These are phyloP conservation scores for Plutomurus gul DNA, from an alignment of 1,140 invertebrate genomes.

Conservation along the genomic window DNA sequence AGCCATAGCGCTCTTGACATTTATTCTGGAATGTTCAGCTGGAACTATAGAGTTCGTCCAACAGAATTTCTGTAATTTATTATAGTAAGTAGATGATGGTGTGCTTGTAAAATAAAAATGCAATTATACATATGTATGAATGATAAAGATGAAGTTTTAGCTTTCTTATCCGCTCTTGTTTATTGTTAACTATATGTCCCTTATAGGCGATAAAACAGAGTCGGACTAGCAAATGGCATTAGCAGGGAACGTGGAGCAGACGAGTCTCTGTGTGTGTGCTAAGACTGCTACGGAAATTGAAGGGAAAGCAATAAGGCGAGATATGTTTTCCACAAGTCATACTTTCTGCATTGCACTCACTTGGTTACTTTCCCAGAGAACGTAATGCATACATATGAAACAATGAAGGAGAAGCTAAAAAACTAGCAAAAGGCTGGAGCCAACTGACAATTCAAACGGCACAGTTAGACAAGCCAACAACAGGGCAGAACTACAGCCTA, in stretches of 20 bases:
- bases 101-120: neutral
- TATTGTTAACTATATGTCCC: neutral
- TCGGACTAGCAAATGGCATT: neutral
- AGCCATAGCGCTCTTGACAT: too few relatives aligned
- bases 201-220: neutral
- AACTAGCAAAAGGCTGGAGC: too few relatives aligned
- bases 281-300: neutral
- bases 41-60: too few relatives aligned
- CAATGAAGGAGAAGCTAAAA: too few relatives aligned
- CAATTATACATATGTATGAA: neutral
- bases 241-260: neutral
- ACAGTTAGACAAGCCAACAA: neutral
- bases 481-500: neutral
- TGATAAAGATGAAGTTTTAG: neutral
- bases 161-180: neutral
- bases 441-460: neutral
- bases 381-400: neutral
- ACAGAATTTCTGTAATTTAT: too few relatives aligned
- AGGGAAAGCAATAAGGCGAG: neutral
- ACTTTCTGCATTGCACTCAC: neutral
- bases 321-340: neutral
- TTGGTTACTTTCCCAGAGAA: neutral
- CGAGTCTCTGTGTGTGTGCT: neutral
- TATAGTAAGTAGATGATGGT: too few relatives aligned
- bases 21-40: too few relatives aligned